Evolutionary conservation across 2,888 invertebrate species (phyloP), one percentile per base, ranked within the genome.

Genomic region (Teleiodes luculella): DNA sequence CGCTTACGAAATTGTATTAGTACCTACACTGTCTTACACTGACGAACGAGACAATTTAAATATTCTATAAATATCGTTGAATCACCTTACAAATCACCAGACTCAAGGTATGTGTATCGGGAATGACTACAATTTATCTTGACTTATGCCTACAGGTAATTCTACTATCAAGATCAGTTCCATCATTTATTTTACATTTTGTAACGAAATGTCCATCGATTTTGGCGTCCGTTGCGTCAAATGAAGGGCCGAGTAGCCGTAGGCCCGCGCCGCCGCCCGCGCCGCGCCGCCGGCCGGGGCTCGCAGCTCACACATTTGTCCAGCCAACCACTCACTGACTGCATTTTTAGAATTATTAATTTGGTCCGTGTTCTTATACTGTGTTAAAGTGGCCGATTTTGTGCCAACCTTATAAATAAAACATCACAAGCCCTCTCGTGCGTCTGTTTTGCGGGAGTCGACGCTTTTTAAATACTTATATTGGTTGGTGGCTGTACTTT

Each of bases 311-410:
- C 73, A 74, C 74, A 81, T 81, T 82, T 79, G 76, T 78, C 73
- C 70, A 68, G 62, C 55, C 61, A 67, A 66, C 67, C 74, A 71
- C 69, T 72, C 72, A 65, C 43, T 56, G 77, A 69, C 81, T 83
- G 84, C 86, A 87, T 87, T 84, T 86, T 86, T 83, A 83, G 86
- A 84, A 87, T 87, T 83, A 86, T 86, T 86, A 87, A 86, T 87
- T 86, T 84, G 71, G 77, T 66, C 67, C 75, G 72, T 85, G 82
- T 86, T 84, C 83, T 84, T 83, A 73, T 78, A 80, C 73, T 80
- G 79, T 80, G 81, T 80, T 79, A 80, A 86, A 79, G 79, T 79
- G 77, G 76, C 68, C 75, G 80, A 85, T 83, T 86, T 84, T 83
- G 78, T 79, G 73, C 70, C 74, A 71, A 72, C 62, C 76, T 84